phyloP scores from a whole-genome alignment of 2,888 invertebrate species.

The Sinohyriopsis cumingii region DNA sequence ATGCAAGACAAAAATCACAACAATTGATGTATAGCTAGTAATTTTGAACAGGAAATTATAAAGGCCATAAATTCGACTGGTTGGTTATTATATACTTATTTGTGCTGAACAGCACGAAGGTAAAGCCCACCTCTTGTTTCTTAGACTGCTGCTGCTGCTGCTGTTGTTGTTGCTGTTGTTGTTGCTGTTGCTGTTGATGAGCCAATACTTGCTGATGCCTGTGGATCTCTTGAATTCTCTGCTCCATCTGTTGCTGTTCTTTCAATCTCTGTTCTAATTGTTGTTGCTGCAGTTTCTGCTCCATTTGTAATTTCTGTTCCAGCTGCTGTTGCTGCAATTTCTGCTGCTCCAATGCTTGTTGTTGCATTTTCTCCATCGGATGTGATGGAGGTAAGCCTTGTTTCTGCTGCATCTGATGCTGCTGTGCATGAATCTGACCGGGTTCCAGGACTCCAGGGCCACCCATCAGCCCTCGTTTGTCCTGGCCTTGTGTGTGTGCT shows the following conservation, averaged over 20 bases:
- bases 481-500: conserved; percentile 7
- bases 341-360: conserved; percentile 21
- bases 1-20: too few species aligned
- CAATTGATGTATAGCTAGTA: too few species aligned
- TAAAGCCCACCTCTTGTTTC: conserved; percentile 15
- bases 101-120: too few species aligned
- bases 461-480: background rate
- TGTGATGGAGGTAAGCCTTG: conserved; percentile 8
- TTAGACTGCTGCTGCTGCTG: conserved; percentile 26
- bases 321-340: conserved; percentile 20
- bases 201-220: conserved; percentile 16
- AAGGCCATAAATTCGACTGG: too few species aligned
- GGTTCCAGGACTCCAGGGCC: background rate
- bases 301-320: conserved; percentile 11
- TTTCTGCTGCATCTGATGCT: conserved; percentile 18
- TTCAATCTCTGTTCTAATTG: conserved; percentile 5
- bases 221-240: conserved; percentile 26
- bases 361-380: conserved; percentile 20
- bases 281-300: conserved; percentile 19
- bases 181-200: conserved; percentile 12
- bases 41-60: too few species aligned
- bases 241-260: conserved; percentile 18
- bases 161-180: conserved; percentile 28
- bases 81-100: too few species aligned
- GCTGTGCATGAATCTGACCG: conserved; percentile 10